phyloP scores from a whole-genome alignment of 92 coral and sea anemone species.

The Actinostola sp. region DNA sequence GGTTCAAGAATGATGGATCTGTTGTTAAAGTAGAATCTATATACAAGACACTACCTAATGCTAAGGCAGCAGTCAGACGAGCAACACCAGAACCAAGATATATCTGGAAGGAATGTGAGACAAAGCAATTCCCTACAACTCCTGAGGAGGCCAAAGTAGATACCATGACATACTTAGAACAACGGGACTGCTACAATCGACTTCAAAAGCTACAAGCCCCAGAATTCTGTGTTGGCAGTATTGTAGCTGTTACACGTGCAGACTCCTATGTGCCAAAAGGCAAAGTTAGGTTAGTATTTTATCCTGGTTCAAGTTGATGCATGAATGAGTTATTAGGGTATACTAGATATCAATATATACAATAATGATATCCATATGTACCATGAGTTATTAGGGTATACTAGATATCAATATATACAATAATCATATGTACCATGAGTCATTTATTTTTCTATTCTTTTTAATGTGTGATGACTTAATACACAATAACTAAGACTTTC shows the following conservation, averaged over 20 bases:
- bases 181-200: constrained; percentile 85
- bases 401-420: too few species aligned
- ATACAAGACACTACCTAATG: constrained; percentile 91
- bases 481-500: background rate
- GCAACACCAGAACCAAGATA: constrained; percentile 82
- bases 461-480: too few species aligned
- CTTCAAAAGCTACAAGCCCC: constrained; percentile 71
- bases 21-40: constrained; percentile 80
- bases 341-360: too few species aligned
- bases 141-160: constrained; percentile 91
- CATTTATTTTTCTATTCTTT: too few species aligned
- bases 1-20: constrained; percentile 69
- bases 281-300: constrained; percentile 70
- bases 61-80: constrained; percentile 69
- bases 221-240: constrained; percentile 95
- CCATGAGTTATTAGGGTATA: too few species aligned
- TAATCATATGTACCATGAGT: too few species aligned
- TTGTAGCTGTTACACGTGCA: constrained; percentile 93
- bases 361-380: too few species aligned
- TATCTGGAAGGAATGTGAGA: constrained; percentile 88
- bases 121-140: constrained; percentile 80
- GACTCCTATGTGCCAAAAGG: constrained; percentile 89
- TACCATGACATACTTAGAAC: constrained; percentile 90
- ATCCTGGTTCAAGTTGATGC: background rate
- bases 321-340: background rate